phyloP scores from a whole-genome alignment of 2,113 vertebrate genomes.

The Pelusios castaneus region DNA sequence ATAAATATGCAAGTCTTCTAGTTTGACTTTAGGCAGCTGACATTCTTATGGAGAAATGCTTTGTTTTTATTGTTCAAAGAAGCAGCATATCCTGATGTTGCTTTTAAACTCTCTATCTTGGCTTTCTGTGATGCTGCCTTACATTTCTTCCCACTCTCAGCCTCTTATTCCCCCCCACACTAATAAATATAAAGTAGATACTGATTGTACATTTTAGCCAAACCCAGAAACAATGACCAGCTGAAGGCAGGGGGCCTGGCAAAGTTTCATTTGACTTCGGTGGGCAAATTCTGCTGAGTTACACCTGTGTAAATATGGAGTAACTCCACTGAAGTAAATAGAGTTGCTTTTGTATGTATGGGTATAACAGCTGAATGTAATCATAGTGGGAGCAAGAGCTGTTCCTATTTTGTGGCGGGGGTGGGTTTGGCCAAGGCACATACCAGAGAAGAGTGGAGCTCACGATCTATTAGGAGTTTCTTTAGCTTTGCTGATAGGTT shows the following conservation, averaged over 20 bases:
- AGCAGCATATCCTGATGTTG: slow-evolving; percentile 2
- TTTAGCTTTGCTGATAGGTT: not conserved
- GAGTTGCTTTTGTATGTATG: not conserved
- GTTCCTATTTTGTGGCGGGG: not conserved
- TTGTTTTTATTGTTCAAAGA: slow-evolving; percentile 53
- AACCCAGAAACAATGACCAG: not conserved
- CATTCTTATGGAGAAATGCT: slow-evolving; percentile 40
- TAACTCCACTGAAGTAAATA: slow-evolving; percentile 17
- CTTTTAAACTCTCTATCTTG: not conserved
- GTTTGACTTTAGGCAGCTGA: not conserved
- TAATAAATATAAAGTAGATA: slow-evolving; percentile 46
- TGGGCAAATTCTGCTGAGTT: not conserved
- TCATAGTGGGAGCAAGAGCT: not conserved
- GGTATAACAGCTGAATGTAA: not conserved
- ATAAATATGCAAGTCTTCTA: slow-evolving; percentile 27
- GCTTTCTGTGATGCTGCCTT: not conserved
- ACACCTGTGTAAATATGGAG: not conserved
- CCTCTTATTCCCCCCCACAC: not conserved
- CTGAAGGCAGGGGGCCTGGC: not conserved
- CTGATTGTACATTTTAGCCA: slow-evolving; percentile 23
- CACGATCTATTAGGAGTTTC: not conserved
- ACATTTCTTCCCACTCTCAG: not conserved
- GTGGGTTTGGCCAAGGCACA: not conserved
- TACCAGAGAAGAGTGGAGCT: not conserved
- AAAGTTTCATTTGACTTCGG: not conserved